Evolutionary conservation across 2,888 invertebrate genomes (phyloP).

Genomic region (Schrankia costaestrigalis): DNA sequence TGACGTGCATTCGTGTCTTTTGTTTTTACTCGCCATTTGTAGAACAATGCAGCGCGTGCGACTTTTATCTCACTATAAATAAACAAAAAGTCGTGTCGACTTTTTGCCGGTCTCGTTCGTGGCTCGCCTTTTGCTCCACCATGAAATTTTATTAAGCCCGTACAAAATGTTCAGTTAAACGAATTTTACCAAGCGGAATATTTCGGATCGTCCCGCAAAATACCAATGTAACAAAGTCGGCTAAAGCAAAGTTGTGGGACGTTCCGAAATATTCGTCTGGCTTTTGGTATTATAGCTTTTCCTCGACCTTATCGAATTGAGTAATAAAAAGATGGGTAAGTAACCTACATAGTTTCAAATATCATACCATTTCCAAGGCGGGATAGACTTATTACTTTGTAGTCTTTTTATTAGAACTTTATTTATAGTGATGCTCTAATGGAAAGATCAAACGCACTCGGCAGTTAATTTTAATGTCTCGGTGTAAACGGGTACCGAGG

Average conservation of each 20-base stretch:
- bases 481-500: slow-evolving; percentile 63
- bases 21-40: slow-evolving; percentile 69
- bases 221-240: slow-evolving; percentile 33
- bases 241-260: slow-evolving; percentile 26
- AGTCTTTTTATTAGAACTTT: slow-evolving; percentile 62
- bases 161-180: slow-evolving; percentile 45
- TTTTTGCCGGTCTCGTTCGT: slow-evolving; percentile 50
- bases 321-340: slow-evolving; percentile 23
- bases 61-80: slow-evolving; percentile 65
- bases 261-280: slow-evolving; percentile 36
- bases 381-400: slow-evolving; percentile 65
- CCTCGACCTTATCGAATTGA: slow-evolving; percentile 14
- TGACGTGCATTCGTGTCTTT: slow-evolving; percentile 46
- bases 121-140: slow-evolving; percentile 39
- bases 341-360: slow-evolving; percentile 49
- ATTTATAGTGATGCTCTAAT: slow-evolving; percentile 74
- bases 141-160: slow-evolving; percentile 55
- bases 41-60: slow-evolving; percentile 67
- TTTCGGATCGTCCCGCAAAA: slow-evolving; percentile 39
- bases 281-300: slow-evolving; percentile 28
- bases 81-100: slow-evolving; percentile 51
- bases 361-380: slow-evolving; percentile 37
- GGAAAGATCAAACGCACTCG: slow-evolving; percentile 77
- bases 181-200: slow-evolving; percentile 41
- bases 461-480: slow-evolving; percentile 79